Base-by-base conservation (phyloP, 2,797 vertebrate genomes). In the Xiphorhynchus erythropygius region DNA sequence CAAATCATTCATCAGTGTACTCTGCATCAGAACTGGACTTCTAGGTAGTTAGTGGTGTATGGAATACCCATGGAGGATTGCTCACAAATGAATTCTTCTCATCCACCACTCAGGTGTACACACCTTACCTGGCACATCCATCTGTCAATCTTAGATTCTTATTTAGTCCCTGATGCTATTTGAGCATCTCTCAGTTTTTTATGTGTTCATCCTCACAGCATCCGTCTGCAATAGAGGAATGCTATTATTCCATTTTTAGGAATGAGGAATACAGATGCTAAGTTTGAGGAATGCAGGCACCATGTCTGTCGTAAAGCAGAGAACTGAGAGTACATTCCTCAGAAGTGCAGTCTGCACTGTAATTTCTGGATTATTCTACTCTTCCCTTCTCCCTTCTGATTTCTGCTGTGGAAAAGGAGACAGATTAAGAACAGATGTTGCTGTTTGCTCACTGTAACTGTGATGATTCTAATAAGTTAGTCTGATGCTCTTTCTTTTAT, bases 351-450 rank as follows among this genome's bases (percentile, higher is more conserved):
- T 71, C 68, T 94, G 67, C 27, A 0, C 50, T 84, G 46, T 5
- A 33, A 44, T 12, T 49, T 23, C 59, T 80, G 5, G 49, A 46
- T 87, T 50, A 52, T 80, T 53, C 68, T 91, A 23, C 78, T 83
- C 42, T 91, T 80, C 32, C 71, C 80, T 79, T 84, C 83, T 87
- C 89, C 23, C 4, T 82, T 52, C 32, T 63, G 17, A 30, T 86
- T 59, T 53, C 79, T 81, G 50, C 83, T 71, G 64, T 82, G 89
- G 57, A 89, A 92, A 80, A 57, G 35, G 84, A 92, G 79, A 92
- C 74, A 82, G 90, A 95, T 92, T 73, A 95, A 65, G 79, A 90
- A 9, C 89, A 96, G 94, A 89, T 92, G 93, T 65, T 95, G 76
- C 92, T 93, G 89, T 95, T 87, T 93, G 87, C 84, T 96, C 85